Evolutionary conservation across 2,113 vertebrate genomes (phyloP).

Genomic region (Egretta garzetta): DNA sequence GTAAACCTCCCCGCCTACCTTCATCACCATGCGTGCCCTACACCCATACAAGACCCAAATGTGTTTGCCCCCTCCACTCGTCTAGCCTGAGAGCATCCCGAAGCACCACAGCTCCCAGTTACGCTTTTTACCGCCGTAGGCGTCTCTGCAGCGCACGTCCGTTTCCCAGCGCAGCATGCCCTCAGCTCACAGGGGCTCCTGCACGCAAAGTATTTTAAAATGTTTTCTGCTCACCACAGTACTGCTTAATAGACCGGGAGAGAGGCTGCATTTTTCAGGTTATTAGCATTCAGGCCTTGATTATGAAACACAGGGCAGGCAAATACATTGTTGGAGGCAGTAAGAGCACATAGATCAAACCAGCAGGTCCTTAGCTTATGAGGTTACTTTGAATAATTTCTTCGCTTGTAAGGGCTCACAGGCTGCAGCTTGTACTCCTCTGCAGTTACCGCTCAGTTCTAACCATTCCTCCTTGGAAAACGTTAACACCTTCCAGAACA

Average conservation of each 20-base stretch:
- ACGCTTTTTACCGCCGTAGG: background rate
- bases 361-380: background rate
- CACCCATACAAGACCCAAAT: background rate
- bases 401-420: background rate
- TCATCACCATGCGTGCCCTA: fast-evolving
- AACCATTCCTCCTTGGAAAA: background rate
- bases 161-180: background rate
- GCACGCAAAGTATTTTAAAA: background rate
- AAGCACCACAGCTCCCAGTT: background rate
- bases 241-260: background rate
- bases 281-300: too few species aligned
- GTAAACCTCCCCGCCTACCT: background rate
- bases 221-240: background rate
- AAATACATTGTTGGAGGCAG: background rate
- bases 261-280: too few species aligned
- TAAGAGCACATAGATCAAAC: background rate
- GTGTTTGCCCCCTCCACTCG: background rate
- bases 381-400: background rate
- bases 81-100: background rate
- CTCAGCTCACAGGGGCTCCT: background rate
- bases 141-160: background rate
- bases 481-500: background rate
- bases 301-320: too few species aligned
- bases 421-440: background rate
- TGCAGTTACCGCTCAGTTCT: background rate